Evolutionary conservation across 2,888 invertebrate genomes (phyloP).

Genomic region (Eristalinus sepulchralis): DNA sequence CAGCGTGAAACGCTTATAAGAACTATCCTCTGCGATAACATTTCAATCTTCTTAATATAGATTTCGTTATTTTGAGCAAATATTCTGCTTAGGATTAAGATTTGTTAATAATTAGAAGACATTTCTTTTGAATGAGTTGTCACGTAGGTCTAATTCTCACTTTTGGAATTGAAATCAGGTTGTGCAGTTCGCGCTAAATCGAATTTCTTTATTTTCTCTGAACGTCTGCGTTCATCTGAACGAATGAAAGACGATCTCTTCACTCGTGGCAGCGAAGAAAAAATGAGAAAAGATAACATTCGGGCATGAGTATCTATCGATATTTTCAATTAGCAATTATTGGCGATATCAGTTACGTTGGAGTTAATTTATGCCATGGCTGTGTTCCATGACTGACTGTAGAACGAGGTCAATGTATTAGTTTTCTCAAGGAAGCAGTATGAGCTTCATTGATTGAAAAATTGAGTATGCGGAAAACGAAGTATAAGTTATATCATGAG

Average conservation of each 20-base stretch:
- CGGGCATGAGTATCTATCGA: not conserved
- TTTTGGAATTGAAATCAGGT: not conserved
- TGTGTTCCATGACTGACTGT: slow-evolving; percentile 9
- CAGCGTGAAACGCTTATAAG: not conserved
- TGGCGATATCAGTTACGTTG: slow-evolving; percentile 22
- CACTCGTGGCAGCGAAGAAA: not conserved
- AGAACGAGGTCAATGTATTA: slow-evolving; percentile 45
- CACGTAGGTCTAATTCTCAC: slow-evolving; percentile 30
- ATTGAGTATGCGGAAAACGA: slow-evolving; percentile 24
- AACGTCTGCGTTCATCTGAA: not conserved
- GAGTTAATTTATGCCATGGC: slow-evolving; percentile 18
- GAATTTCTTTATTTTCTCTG: not conserved
- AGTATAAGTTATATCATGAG: slow-evolving; percentile 3
- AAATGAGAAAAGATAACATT: not conserved
- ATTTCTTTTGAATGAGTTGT: slow-evolving; percentile 10
- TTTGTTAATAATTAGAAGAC: not conserved
- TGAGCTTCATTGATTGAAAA: slow-evolving; percentile 29
- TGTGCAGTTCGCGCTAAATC: not conserved
- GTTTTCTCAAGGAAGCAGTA: slow-evolving; percentile 44
- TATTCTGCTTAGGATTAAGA: not conserved
- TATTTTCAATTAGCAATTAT: slow-evolving; percentile 36
- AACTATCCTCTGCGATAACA: not conserved
- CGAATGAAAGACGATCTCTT: not conserved
- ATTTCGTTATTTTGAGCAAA: not conserved
- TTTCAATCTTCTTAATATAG: not conserved